Evolutionary conservation across 2,888 invertebrate genomes (phyloP).

Genomic region (Stictocephala bisonia): DNA sequence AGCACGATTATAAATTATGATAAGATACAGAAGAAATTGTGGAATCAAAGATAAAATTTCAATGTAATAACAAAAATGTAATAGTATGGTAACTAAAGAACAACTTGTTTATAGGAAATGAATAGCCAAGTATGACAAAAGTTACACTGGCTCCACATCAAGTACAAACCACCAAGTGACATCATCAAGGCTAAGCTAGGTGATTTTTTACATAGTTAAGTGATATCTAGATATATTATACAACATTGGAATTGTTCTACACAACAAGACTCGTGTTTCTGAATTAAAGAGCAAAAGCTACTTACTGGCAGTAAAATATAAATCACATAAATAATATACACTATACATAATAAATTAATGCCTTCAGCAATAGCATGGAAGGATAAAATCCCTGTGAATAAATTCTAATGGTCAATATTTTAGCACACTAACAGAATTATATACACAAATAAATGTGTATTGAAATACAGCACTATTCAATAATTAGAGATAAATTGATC

Average conservation of each 20-base stretch:
- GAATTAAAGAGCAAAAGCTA: neutral
- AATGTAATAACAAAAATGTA: too few relatives aligned
- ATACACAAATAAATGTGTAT: neutral
- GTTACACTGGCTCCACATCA: slow-evolving; percentile 15
- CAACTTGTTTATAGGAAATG: too few relatives aligned
- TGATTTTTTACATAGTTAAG: slow-evolving; percentile 20
- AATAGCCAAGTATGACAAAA: too few relatives aligned
- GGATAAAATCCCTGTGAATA: slow-evolving; percentile 10
- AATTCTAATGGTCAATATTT: too few relatives aligned
- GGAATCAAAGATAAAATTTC: too few relatives aligned
- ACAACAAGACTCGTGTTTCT: neutral
- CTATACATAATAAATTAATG: slow-evolving; percentile 38
- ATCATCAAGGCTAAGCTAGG: slow-evolving; percentile 19
- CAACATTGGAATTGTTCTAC: slow-evolving; percentile 12
- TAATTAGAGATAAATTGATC: neutral
- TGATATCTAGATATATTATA: slow-evolving; percentile 1
- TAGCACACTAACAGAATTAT: neutral
- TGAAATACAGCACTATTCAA: neutral
- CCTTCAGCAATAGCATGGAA: neutral
- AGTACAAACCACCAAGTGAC: slow-evolving; percentile 20
- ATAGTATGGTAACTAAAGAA: too few relatives aligned
- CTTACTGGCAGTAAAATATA: neutral
- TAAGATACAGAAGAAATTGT: too few relatives aligned
- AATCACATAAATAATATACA: slow-evolving; percentile 31
- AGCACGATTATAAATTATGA: too few relatives aligned